These are phyloP conservation scores for Diachrysia chrysitis DNA, from an alignment of 2,888 invertebrate genomes.

Conservation along the genomic window DNA sequence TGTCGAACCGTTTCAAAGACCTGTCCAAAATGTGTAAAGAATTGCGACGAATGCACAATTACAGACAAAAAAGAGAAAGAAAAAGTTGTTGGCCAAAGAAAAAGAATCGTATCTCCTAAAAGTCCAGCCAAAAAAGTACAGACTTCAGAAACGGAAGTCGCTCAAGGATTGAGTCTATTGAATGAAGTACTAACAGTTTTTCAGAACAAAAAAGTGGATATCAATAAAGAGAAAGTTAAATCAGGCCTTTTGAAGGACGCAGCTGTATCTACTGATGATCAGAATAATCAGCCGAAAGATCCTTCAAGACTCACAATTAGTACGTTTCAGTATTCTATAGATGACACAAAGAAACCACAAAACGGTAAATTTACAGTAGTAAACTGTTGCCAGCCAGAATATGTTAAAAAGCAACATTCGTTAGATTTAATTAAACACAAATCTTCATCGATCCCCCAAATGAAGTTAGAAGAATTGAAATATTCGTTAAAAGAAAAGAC, in stretches of 20 bases:
- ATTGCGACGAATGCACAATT: slow-evolving; percentile 28
- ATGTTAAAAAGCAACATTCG: slow-evolving; percentile 58
- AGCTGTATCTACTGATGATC: slow-evolving; percentile 68
- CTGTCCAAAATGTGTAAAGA: slow-evolving; percentile 70
- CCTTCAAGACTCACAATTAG: slow-evolving; percentile 59
- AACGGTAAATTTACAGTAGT: slow-evolving; percentile 71
- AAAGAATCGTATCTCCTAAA: slow-evolving; percentile 12
- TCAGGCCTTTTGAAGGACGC: slow-evolving; percentile 71
- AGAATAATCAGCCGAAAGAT: slow-evolving; percentile 40
- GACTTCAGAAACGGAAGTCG: slow-evolving; percentile 70
- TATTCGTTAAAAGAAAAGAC: slow-evolving; percentile 75
- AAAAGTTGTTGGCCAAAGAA: slow-evolving; percentile 19
- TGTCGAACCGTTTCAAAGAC: slow-evolving; percentile 58
- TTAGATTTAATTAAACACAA: slow-evolving; percentile 75
- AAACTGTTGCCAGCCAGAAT: slow-evolving; percentile 66
- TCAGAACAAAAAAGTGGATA: slow-evolving; percentile 73
- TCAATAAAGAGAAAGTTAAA: slow-evolving; percentile 59
- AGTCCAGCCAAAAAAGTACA: slow-evolving; percentile 67
- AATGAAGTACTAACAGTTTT: slow-evolving; percentile 82
- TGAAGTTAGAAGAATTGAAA: slow-evolving; percentile 83
- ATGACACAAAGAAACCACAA: slow-evolving; percentile 52
- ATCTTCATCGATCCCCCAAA: slow-evolving; percentile 83
- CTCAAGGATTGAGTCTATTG: slow-evolving; percentile 73
- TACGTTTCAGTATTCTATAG: slow-evolving; percentile 73
- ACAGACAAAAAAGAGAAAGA: slow-evolving; percentile 30